Percentiles rank a stretch among this genome's conserved stretches.
phyloP scores from a whole-genome alignment of 2,113 vertebrate species.

The Cricetomys ansorgei region DNA sequence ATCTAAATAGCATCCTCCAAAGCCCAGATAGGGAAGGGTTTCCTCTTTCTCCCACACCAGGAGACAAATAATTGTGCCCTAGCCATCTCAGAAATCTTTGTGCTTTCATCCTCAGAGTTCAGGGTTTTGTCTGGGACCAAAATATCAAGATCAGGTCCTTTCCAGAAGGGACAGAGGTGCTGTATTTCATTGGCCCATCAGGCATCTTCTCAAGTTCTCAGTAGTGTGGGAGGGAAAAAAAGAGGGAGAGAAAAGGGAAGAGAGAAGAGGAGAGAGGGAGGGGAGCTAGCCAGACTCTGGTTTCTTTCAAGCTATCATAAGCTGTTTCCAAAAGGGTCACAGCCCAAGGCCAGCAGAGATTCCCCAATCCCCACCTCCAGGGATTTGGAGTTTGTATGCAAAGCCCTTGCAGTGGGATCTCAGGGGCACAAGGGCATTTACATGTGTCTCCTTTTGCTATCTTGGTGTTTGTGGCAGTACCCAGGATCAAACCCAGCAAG shows the following conservation, averaged over 20 bases:
- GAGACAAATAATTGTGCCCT: background rate
- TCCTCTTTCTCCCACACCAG: background rate
- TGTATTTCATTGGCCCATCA: background rate
- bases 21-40: background rate
- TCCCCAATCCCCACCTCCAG: background rate
- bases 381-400: accelerated
- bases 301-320: background rate
- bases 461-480: background rate
- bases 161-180: background rate
- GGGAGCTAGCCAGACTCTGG: background rate
- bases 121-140: background rate
- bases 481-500: background rate
- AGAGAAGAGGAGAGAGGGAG: accelerated
- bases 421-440: background rate
- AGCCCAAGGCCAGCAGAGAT: background rate
- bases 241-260: no score
- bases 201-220: background rate
- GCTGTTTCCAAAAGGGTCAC: background rate
- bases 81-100: background rate
- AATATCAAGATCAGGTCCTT: background rate
- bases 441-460: background rate
- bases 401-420: background rate
- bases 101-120: constrained; percentile 1
- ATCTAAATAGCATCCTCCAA: background rate
- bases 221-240: background rate